These are phyloP conservation scores for Pitangus sulphuratus DNA, from an alignment of 2,797 vertebrate genomes.

Conservation along the genomic window DNA sequence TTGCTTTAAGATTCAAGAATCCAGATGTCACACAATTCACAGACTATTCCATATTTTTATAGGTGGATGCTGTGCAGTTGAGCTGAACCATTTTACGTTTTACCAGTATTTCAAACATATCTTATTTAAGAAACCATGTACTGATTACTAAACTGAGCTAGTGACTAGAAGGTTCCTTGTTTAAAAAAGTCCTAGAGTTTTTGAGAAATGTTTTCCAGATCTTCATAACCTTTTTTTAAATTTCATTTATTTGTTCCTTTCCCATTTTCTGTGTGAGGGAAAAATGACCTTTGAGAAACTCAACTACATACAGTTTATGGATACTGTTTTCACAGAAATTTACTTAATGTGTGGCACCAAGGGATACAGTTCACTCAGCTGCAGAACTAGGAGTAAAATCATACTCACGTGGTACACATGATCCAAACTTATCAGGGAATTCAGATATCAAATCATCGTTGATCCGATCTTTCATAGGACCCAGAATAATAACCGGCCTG, in stretches of 20 bases:
- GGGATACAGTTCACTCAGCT: neutral
- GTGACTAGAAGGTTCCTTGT: neutral
- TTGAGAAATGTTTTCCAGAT: neutral
- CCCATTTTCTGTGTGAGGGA: neutral
- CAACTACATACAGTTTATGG: rapidly evolving
- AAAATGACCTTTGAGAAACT: neutral
- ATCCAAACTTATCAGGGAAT: conserved; percentile 97
- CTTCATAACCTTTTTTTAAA: neutral
- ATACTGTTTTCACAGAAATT: neutral
- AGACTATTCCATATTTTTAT: neutral
- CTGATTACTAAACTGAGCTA: neutral
- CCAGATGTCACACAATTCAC: neutral
- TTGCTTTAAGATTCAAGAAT: neutral
- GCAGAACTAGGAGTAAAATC: neutral
- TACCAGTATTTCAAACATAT: neutral
- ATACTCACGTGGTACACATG: conserved; percentile 96
- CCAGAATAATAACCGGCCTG: conserved; percentile 94
- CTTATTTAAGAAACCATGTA: neutral
- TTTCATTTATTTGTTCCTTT: neutral
- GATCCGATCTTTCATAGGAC: conserved; percentile 97
- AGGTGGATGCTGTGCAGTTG: neutral
- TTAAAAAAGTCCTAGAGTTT: neutral
- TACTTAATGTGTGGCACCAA: neutral
- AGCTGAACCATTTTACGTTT: neutral
- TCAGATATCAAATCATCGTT: conserved; percentile 98